These are phyloP conservation scores for Drosophila nigritarsus DNA, from an alignment of 2,888 invertebrate species.

Conservation along the genomic window DNA sequence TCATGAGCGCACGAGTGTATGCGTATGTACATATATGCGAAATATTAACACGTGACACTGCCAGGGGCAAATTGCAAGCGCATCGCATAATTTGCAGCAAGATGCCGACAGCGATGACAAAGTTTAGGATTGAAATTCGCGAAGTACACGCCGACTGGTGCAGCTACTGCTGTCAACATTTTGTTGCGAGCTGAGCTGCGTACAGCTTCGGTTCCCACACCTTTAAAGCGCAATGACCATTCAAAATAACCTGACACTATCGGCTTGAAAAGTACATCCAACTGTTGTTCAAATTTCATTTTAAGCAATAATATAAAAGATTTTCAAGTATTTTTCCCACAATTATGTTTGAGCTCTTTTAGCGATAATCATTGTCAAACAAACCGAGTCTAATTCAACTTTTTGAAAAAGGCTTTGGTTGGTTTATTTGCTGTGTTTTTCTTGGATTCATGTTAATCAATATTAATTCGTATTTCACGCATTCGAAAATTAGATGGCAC, in stretches of 20 bases:
- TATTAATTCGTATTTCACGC: slow-evolving; percentile 27
- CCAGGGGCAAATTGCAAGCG: slow-evolving; percentile 61
- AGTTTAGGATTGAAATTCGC: slow-evolving; percentile 53
- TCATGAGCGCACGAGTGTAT: slow-evolving; percentile 1
- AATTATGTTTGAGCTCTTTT: not conserved
- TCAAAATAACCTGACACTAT: not conserved
- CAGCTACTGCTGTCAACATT: not conserved
- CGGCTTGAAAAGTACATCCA: not conserved
- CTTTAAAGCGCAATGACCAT: not conserved
- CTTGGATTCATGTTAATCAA: slow-evolving; percentile 29
- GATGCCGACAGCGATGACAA: slow-evolving; percentile 43
- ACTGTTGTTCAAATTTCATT: not conserved
- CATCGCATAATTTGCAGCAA: slow-evolving; percentile 68
- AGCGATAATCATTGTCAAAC: slow-evolving; percentile 1
- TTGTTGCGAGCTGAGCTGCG: not conserved
- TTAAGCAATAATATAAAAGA: too few species aligned
- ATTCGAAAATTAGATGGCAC: slow-evolving; percentile 45
- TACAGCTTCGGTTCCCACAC: not conserved
- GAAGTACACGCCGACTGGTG: not conserved
- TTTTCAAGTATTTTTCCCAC: not conserved
- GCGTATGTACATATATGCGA: slow-evolving; percentile 27
- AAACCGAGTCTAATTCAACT: not conserved
- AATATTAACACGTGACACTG: slow-evolving; percentile 67
- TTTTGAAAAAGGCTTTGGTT: slow-evolving; percentile 1
- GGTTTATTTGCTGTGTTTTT: slow-evolving; percentile 3